Conservation (phyloP, 2,113 vertebrate species). For the Brachirus orientalis region DNA sequence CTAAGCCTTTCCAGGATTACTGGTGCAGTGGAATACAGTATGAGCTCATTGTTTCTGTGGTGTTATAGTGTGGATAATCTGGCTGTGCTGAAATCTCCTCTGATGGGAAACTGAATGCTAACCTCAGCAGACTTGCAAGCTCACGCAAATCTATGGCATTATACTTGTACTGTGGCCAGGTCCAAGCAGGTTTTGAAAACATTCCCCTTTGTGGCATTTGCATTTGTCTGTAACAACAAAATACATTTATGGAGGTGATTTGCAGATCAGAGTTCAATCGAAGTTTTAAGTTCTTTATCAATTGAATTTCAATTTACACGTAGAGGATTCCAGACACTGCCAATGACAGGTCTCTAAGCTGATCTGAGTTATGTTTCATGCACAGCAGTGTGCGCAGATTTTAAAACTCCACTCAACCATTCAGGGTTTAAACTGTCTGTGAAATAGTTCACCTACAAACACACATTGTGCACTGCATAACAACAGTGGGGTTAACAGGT, state of each 20-base stretch:
- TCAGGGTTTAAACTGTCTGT: conserved; percentile 40
- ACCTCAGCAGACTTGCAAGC: background rate
- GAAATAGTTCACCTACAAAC: conserved; percentile 37
- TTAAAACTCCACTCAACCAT: conserved; percentile 36
- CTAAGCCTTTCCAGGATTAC: no score
- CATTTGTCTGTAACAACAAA: conserved; percentile 3
- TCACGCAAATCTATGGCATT: background rate
- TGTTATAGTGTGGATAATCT: no score
- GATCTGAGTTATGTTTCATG: conserved; percentile 44
- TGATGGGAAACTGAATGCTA: background rate
- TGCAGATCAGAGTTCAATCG: background rate
- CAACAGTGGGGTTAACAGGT: conserved; percentile 12
- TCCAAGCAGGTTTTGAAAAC: background rate
- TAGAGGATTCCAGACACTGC: conserved; percentile 27
- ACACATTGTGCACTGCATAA: conserved; percentile 22
- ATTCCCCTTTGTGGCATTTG: background rate
- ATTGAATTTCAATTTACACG: conserved; percentile 31
- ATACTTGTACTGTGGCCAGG: background rate
- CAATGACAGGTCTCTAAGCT: conserved; percentile 43
- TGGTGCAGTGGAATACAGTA: no score
- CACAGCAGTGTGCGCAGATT: conserved; percentile 23
- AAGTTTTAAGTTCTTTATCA: background rate
- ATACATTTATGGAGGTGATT: background rate
- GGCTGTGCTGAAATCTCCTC: no score
- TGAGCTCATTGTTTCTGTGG: no score